A percentile compares a stretch with the other conserved stretches of the same genome.
Evolutionary conservation across 64 coral and sea anemone genomes (phyloP).

Genomic region (Porites australiensis): DNA sequence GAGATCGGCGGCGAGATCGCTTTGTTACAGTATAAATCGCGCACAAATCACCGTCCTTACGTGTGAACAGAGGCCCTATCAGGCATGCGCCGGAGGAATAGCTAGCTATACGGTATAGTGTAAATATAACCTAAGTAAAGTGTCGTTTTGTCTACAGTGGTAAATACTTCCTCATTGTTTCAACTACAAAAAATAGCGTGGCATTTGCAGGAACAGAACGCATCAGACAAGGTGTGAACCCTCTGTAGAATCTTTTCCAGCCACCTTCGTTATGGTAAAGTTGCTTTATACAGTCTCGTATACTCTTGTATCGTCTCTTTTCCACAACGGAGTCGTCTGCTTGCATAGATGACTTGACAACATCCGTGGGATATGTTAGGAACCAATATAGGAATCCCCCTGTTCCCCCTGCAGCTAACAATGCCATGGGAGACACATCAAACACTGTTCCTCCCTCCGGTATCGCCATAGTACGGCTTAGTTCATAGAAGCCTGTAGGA

Average conservation of each 20-base stretch:
- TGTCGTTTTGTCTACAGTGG: constrained; percentile 1
- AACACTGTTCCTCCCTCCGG: constrained; percentile 77
- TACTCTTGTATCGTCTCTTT: constrained; percentile 74
- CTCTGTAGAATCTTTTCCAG: constrained; percentile 77
- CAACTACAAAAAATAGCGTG: constrained; percentile 82
- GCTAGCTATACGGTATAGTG: no score
- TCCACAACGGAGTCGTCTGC: constrained; percentile 74
- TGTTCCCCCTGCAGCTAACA: constrained; percentile 63
- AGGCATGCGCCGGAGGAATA: no score
- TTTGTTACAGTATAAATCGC: no score
- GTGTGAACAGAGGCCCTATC: no score
- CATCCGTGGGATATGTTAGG: constrained; percentile 89
- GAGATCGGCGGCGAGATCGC: no score
- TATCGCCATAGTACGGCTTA: constrained; percentile 61
- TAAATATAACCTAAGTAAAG: not conserved
- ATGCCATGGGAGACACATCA: constrained; percentile 76
- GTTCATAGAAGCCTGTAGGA: constrained; percentile 68
- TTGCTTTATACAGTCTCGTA: constrained; percentile 78
- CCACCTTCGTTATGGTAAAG: constrained; percentile 82
- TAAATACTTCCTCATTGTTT: constrained; percentile 90
- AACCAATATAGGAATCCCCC: constrained; percentile 95
- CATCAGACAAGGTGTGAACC: constrained; percentile 91
- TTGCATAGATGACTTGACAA: constrained; percentile 91
- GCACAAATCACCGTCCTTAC: no score
- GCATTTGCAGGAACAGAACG: constrained; percentile 93